phyloP scores from a whole-genome alignment of 1,140 invertebrate species.

The Bombus confusus region DNA sequence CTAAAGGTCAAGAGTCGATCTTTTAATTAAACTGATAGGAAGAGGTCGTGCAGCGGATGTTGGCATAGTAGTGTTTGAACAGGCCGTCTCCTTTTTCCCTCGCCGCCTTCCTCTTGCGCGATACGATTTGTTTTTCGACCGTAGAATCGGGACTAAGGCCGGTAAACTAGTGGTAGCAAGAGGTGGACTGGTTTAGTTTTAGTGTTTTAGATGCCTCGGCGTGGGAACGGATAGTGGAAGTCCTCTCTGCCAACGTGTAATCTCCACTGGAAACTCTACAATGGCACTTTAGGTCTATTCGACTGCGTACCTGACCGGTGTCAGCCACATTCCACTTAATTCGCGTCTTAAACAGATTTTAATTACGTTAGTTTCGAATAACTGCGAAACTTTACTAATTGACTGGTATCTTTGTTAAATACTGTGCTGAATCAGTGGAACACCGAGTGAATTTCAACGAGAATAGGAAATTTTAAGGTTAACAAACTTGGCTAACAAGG shows the following conservation, averaged over 20 bases:
- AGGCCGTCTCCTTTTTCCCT: constrained; percentile 57
- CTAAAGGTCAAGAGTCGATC: constrained; percentile 55
- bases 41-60: constrained; percentile 50
- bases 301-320: constrained; percentile 9
- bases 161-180: constrained; percentile 18
- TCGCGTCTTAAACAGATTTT: not conserved
- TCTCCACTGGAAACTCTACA: constrained; percentile 57
- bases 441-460: too few relatives aligned
- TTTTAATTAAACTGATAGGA: constrained; percentile 51
- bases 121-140: constrained; percentile 71
- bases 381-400: not conserved
- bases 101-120: constrained; percentile 54
- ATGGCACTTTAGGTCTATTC: constrained; percentile 56
- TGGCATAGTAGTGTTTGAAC: constrained; percentile 67
- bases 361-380: not conserved
- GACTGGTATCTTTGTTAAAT: not conserved
- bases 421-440: too few relatives aligned
- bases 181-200: constrained; percentile 74
- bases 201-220: constrained; percentile 75
- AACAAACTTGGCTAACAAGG: too few relatives aligned
- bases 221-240: constrained; percentile 74
- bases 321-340: constrained; percentile 32
- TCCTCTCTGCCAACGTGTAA: constrained; percentile 55
- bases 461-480: too few relatives aligned
- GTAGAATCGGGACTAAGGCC: constrained; percentile 20